phyloP scores from a whole-genome alignment of 2,888 invertebrate species.

The Synergus gifuensis region DNA sequence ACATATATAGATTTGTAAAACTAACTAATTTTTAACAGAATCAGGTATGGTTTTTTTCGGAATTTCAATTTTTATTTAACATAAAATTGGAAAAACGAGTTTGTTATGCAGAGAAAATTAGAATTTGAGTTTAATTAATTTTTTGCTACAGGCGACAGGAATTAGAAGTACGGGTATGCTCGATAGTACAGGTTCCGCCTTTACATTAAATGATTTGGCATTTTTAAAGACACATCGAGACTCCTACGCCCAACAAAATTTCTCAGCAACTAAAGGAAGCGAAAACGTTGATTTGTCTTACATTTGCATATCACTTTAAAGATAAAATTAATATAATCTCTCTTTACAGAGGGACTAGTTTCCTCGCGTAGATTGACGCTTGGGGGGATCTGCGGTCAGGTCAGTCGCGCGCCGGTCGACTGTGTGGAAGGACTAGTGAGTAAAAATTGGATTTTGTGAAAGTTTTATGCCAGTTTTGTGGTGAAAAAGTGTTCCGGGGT shows the following conservation, averaged over 20 bases:
- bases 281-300: background rate
- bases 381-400: conserved; percentile 59
- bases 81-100: no score
- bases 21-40: no score
- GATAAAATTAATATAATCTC: background rate
- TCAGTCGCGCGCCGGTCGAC: conserved; percentile 76
- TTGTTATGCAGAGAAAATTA: no score
- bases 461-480: conserved; percentile 70
- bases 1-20: no score
- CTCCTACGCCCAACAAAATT: background rate
- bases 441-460: conserved; percentile 57
- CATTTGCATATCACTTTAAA: conserved; percentile 12
- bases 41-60: no score
- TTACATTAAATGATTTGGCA: background rate
- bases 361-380: conserved; percentile 67
- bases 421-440: conserved; percentile 66
- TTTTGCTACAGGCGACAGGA: background rate
- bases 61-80: no score
- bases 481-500: conserved; percentile 67
- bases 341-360: conserved; percentile 63
- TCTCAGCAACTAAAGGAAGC: background rate
- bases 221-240: background rate
- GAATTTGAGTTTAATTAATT: background rate
- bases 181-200: background rate
- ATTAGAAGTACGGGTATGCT: background rate